phyloP scores from a whole-genome alignment of 2,888 invertebrate species.

The Amblyteles armatorius region DNA sequence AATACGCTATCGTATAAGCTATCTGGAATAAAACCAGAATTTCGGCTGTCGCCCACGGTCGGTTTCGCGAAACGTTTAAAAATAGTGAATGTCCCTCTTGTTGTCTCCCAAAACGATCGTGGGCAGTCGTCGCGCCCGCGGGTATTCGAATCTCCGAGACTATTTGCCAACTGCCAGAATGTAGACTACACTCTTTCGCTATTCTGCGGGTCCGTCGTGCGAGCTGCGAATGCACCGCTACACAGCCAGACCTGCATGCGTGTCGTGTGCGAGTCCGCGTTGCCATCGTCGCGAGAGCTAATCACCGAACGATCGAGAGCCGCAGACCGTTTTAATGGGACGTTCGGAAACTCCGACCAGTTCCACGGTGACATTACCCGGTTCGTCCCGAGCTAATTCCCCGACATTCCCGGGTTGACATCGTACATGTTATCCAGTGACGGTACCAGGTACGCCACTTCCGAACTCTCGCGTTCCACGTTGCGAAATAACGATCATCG shows the following conservation, averaged over 20 bases:
- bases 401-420: constrained; percentile 29
- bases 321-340: constrained; percentile 18
- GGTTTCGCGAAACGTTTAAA: constrained; percentile 42
- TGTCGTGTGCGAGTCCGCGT: neutral
- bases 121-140: neutral
- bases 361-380: constrained; percentile 19
- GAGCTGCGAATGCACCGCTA: neutral
- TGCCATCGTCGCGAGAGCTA: constrained; percentile 2
- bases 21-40: constrained; percentile 41
- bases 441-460: constrained; percentile 35
- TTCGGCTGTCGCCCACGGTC: constrained; percentile 41
- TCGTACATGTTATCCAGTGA: neutral
- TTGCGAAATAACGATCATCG: constrained; percentile 27
- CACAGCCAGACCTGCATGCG: neutral
- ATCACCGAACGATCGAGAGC: constrained; percentile 46
- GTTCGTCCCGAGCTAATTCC: neutral
- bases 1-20: constrained; percentile 1
- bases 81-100: constrained; percentile 42
- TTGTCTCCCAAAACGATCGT: constrained; percentile 25
- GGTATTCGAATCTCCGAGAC: neutral
- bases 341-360: constrained; percentile 21
- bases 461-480: constrained; percentile 24
- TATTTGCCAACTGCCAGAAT: constrained; percentile 12
- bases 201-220: neutral
- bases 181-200: neutral